Base-by-base conservation (phyloP, 2,797 vertebrate genomes). In the Trachops cirrhosus region DNA sequence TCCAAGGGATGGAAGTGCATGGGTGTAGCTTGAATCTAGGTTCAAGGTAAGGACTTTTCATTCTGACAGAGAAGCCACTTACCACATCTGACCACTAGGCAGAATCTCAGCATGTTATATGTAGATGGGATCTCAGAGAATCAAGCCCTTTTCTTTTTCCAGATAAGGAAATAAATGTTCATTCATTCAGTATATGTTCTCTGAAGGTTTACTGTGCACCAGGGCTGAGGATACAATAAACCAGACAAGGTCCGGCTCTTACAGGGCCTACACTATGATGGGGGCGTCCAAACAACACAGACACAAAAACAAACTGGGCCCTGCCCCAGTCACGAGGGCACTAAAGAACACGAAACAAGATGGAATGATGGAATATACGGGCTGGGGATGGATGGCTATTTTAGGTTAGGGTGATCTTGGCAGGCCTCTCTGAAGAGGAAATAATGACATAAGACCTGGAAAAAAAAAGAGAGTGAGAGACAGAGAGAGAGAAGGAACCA, bases 401-500 rank as follows among this genome's bases (percentile, higher is more conserved):
- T 94, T 37, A 82, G 44, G 77, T 71, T 57, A 83, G 2, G n/a
- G 44, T n/a, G 32, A 64, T 71, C 32, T 67, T 34, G 39, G n/a
- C 86, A 89, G 34, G 37, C 54, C 62, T 92, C 50, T 92, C 67
- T 91, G 62, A 75, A 95, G 26, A 92, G 64, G n/a, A 93, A 50
- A 64, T 14, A 41, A 50, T 22, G 62, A 71, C 15, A 24, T 16
- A 22, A 92, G 24, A 91, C 46, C 29, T 59, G 57, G 4, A 70
- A 46, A 91, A 52, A 82, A 52, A 2, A 82, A 82, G 41, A 91
- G 46, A 64, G 15, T 14, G 24, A 62, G 9, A 32, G 12, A 62
- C 5, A 93, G 59, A 48, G 8, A 50, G 32, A 34, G 10, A 34
- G 46, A 95, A 39, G 24, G 29, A 59, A 32, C 11, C 62, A 48